Evolutionary conservation across 1,140 invertebrate species (phyloP), one percentile per base, ranked within the genome.

Genomic region (Eupristina koningsbergeri): DNA sequence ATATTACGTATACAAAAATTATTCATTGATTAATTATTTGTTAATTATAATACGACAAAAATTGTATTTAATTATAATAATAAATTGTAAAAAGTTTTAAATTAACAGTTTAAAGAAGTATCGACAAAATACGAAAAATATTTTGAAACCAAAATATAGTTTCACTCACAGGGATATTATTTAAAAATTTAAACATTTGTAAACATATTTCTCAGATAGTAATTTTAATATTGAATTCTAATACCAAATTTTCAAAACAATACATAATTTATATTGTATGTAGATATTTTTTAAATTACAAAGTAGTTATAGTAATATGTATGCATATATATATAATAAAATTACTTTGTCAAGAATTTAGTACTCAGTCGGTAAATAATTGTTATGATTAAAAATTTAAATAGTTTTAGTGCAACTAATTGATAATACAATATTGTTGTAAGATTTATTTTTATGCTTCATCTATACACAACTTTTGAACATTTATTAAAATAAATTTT

Each of bases 291-390:
- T 67, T 31, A 67, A 39, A 67, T 19, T 64, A 34, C 22, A 67
- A 36, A 36, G n/a, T 11, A 26, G 9, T 11, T 71, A 39, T 3
- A 11, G 36, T 31, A 36, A n/a, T 71, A 71, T n/a, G n/a, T n/a
- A n/a, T n/a, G n/a, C n/a, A n/a, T n/a, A 41, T 41, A 71, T 71
- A 26, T 71, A 71, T 26, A n/a, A 41, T 41, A 13, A 71, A 71
- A 71, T 71, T 36, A 19, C 17, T 34, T 67, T 36, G 8, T 69
- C 19, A 39, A 22, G 3, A 69, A 39, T 39, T 36, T 22, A 64
- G 19, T 71, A 41, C 67, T 41, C 39, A 19, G 26, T 71, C 67
- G 67, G 67, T 39, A 41, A 67, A 67, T 3, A 5, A 19, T 67
- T 36, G 64, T 67, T 67, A 67, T 19, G 22, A 34, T 67, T 36